These are phyloP conservation scores for Pseudomyrmex pallidus DNA, from an alignment of 1,140 invertebrate genomes.

Conservation along the genomic window DNA sequence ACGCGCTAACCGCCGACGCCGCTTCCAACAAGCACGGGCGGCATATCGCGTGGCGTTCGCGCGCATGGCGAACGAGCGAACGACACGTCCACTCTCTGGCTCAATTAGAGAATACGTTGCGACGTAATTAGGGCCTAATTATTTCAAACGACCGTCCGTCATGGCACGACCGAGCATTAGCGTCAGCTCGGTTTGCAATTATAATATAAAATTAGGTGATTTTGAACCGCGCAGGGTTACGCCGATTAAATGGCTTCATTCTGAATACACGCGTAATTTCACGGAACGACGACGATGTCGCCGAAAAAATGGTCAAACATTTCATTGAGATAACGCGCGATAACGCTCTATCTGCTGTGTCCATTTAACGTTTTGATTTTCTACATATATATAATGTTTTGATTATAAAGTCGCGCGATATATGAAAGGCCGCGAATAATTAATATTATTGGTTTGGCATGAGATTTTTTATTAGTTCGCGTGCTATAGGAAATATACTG, in stretches of 20 bases:
- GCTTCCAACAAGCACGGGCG: conserved; percentile 34
- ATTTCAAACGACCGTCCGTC: conserved; percentile 42
- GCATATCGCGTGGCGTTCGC: conserved; percentile 61
- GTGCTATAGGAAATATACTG: too few species aligned
- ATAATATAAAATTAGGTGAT: conserved; percentile 59
- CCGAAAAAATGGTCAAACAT: conserved; percentile 18
- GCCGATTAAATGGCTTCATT: conserved; percentile 30
- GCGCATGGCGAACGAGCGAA: conserved; percentile 35
- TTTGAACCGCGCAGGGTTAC: background rate
- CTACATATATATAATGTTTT: background rate
- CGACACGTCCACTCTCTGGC: conserved; percentile 52
- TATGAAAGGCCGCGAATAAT: background rate
- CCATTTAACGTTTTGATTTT: background rate
- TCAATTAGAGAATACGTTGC: conserved; percentile 37
- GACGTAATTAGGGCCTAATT: conserved; percentile 51
- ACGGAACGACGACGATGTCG: background rate
- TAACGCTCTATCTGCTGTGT: background rate
- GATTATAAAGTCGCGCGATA: background rate
- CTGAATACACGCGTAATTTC: conserved; percentile 8
- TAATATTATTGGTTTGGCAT: background rate
- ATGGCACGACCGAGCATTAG: conserved; percentile 18
- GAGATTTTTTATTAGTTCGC: background rate
- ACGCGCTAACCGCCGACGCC: conserved; percentile 73
- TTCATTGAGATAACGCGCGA: background rate
- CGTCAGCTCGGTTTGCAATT: conserved; percentile 56